Evolutionary conservation across 2,113 vertebrate species (phyloP), one percentile per base, ranked within the genome.

Genomic region (Nibea albiflora): DNA sequence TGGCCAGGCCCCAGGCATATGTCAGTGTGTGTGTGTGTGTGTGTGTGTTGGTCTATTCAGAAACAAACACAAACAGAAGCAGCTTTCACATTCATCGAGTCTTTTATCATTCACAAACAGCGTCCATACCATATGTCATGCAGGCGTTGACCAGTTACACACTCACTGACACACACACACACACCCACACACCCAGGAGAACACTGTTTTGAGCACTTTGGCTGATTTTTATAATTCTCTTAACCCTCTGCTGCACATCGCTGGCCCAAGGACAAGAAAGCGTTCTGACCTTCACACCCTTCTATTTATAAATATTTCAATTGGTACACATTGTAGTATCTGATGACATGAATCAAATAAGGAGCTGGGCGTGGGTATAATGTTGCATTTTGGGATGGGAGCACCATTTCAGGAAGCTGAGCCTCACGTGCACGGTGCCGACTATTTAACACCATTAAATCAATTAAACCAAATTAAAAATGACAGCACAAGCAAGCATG

Each of bases 1-100:
- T 86, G 71, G 81, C 87, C 86, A 58, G 77, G 85, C 77, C 83
- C 80, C 71, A 75, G 81, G 80, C 86, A 76, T 89, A 79, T 87
- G 88, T 86, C 76, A 79, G 39, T 42, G 64, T 53, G 83, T 49
- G 78, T 61, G 11, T 61, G 52, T 56, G 6, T 35, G 31, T 75
- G 44, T 52, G 66, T 20, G 50, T 65, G 42, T 80, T 68, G 65
- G 76, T 65, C 60, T 73, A 54, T 63, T 66, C 53, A 78, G 67
- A 88, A 81, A 62, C 67, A 42, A 82, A 79, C 81, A 66, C 84
- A 72, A 80, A 85, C 73, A 71, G 16, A 69, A 58, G 73, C 11
- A 52, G 35, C 72, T 69, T 54, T 76, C 58, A 26, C 58, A 44
- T 54, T 75, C 61, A 46, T 67, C 64, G 42, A 69, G 74, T 75